These are phyloP conservation scores for Crematogaster levior DNA, from an alignment of 2,888 invertebrate species.

Conservation along the genomic window DNA sequence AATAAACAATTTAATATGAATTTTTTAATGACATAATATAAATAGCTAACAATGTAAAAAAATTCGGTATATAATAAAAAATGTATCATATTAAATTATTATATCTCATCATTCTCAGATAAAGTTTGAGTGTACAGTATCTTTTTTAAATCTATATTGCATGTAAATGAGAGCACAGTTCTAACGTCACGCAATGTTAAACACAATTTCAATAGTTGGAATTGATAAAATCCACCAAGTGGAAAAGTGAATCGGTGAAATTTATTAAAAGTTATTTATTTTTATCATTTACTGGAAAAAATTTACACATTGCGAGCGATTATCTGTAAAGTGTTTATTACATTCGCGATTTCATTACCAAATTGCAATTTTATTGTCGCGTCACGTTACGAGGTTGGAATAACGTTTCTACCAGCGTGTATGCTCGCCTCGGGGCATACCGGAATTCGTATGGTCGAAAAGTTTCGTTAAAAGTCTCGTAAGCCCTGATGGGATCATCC, in stretches of 20 bases:
- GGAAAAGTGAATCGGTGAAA: conserved; percentile 25
- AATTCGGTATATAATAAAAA: not conserved
- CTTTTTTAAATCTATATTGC: not conserved
- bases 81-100: not conserved
- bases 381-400: conserved; percentile 25
- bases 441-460: conserved; percentile 60
- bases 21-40: not conserved
- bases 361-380: conserved; percentile 53
- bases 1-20: not conserved
- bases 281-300: not conserved
- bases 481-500: conserved; percentile 72
- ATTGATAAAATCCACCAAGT: not conserved
- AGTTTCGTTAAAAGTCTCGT: conserved; percentile 68
- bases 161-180: conserved; percentile 13
- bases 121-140: not conserved
- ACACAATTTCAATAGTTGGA: conserved; percentile 9
- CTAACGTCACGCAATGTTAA: not conserved
- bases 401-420: conserved; percentile 39
- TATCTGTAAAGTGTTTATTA: conserved; percentile 45
- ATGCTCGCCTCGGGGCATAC: conserved; percentile 31
- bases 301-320: not conserved
- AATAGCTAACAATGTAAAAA: not conserved
- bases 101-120: not conserved
- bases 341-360: conserved; percentile 41
- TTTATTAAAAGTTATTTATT: conserved; percentile 44